Conservation (phyloP, 1,140 invertebrate species). For the Radopholus similis region DNA sequence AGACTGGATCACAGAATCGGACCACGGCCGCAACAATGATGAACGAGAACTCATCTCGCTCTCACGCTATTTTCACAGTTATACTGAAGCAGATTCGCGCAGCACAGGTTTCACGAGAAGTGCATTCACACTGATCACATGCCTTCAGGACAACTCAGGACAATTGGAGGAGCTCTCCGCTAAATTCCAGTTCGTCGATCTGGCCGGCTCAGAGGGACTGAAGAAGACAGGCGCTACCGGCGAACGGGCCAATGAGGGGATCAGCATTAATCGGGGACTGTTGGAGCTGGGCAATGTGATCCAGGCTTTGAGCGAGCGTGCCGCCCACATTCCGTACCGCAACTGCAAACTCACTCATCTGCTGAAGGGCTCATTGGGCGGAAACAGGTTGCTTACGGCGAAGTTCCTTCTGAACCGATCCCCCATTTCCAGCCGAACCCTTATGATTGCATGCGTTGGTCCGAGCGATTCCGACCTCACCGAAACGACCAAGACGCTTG, state of each 20-base stretch:
- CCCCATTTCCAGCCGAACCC: slow-evolving; percentile 72
- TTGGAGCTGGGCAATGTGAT: slow-evolving; percentile 74
- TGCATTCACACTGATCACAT: not conserved
- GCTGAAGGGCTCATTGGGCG: slow-evolving; percentile 86
- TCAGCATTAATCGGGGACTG: slow-evolving; percentile 65
- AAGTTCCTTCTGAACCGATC: not conserved
- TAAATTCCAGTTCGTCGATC: slow-evolving; percentile 66
- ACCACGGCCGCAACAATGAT: slow-evolving; percentile 77
- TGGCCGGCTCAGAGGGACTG: slow-evolving; percentile 65
- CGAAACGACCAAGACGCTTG: slow-evolving; percentile 97
- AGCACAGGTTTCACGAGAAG: slow-evolving; percentile 14
- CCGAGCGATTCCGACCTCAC: slow-evolving; percentile 96
- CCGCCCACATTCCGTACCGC: slow-evolving; percentile 64
- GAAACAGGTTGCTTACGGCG: slow-evolving; percentile 66
- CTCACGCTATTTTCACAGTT: slow-evolving; percentile 82
- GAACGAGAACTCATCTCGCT: slow-evolving; percentile 90
- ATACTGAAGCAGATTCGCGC: slow-evolving; percentile 39
- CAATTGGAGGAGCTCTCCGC: slow-evolving; percentile 63
- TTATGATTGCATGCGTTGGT: slow-evolving; percentile 97
- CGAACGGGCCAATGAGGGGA: slow-evolving; percentile 65
- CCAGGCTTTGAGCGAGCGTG: slow-evolving; percentile 61
- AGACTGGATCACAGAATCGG: slow-evolving; percentile 46
- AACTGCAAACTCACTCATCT: slow-evolving; percentile 65
- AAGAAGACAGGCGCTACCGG: slow-evolving; percentile 66
- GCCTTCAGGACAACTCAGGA: not conserved